Evolutionary conservation across 2,888 invertebrate species (phyloP).

Genomic region (Xylota segnis): DNA sequence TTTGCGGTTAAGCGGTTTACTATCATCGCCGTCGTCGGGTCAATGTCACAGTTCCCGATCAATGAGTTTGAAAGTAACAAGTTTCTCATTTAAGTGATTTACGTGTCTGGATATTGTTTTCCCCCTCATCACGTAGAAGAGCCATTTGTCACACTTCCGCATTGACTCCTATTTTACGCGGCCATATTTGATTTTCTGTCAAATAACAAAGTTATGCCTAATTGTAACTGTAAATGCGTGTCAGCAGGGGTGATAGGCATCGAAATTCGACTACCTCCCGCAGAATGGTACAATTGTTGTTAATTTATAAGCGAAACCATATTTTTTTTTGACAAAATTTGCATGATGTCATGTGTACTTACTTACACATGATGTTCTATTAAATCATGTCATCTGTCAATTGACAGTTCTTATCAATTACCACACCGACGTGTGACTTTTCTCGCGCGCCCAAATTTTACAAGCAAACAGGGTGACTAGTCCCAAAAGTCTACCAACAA

Average conservation of each 20-base stretch:
- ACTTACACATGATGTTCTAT: constrained; percentile 19
- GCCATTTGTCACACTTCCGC: background rate
- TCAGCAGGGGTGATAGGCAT: background rate
- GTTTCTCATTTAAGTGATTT: constrained; percentile 6
- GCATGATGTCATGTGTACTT: constrained; percentile 31
- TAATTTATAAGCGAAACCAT: constrained; percentile 24
- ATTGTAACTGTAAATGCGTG: background rate
- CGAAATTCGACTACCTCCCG: constrained; percentile 5
- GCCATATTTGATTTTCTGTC: background rate
- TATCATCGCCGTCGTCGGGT: background rate
- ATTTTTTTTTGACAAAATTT: constrained; percentile 8
- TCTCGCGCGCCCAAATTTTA: constrained; percentile 22
- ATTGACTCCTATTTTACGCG: background rate
- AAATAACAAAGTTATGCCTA: background rate
- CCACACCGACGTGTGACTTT: constrained; percentile 15
- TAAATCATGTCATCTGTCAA: constrained; percentile 21
- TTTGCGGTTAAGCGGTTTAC: constrained; percentile 3
- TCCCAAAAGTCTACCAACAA: constrained; percentile 3
- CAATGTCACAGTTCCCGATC: constrained; percentile 6
- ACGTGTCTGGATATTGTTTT: background rate
- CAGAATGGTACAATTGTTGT: constrained; percentile 49
- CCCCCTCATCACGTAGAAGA: background rate
- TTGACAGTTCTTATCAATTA: constrained; percentile 27
- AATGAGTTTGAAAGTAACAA: constrained; percentile 7
- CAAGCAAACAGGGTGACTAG: constrained; percentile 3